A percentile compares a stretch with the other conserved stretches of the same genome.
Conservation (phyloP, 2,113 vertebrate genomes). For the Herpailurus yagouaroundi region DNA sequence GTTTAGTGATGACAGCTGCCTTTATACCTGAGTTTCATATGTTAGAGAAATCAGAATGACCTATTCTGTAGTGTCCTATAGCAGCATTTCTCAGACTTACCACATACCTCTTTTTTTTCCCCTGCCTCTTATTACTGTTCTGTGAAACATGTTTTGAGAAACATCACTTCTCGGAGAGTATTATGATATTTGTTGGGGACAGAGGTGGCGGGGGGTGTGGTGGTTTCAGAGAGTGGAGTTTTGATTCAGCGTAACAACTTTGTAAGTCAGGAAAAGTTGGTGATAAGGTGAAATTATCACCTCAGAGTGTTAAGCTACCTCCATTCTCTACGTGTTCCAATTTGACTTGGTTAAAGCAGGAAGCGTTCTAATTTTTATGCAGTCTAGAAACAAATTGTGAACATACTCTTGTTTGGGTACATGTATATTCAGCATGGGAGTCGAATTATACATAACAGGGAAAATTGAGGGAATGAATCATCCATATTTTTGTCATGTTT, state of each 20-base stretch:
- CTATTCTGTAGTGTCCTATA: neutral
- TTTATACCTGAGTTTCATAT: neutral
- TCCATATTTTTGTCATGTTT: slow-evolving; percentile 52
- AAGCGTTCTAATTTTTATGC: neutral
- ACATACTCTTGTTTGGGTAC: neutral
- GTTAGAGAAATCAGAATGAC: neutral
- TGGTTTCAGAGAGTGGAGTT: neutral
- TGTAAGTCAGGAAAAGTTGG: neutral
- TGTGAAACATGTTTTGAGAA: neutral
- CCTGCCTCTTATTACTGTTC: neutral
- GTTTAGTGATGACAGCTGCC: neutral
- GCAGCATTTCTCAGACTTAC: neutral
- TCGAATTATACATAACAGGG: neutral
- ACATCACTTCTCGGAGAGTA: neutral
- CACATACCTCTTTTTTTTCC: neutral
- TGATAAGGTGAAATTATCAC: neutral
- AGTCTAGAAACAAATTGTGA: neutral
- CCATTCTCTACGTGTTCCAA: neutral
- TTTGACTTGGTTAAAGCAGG: neutral
- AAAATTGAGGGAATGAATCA: neutral
- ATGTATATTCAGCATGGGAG: neutral
- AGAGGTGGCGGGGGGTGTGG: neutral
- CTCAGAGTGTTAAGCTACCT: neutral
- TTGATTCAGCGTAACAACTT: neutral
- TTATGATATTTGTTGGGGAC: neutral